phyloP scores from a whole-genome alignment of 2,888 invertebrate species.

The Nephrocerus scutellatus region DNA sequence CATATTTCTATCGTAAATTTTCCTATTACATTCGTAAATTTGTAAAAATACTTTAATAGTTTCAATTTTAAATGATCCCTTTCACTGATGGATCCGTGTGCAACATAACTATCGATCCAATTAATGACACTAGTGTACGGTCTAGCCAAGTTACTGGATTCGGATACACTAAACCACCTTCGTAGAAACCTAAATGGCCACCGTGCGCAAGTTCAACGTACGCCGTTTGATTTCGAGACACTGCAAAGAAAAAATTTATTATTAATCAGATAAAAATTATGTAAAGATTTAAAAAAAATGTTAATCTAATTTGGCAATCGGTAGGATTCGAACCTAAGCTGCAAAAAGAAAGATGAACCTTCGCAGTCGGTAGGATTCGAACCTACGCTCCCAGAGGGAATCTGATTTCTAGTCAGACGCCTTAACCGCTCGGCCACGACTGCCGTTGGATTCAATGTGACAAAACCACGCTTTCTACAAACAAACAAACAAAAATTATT shows the following conservation, averaged over 20 bases:
- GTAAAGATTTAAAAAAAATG: conserved; percentile 11
- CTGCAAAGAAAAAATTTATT: conserved; percentile 46
- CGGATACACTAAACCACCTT: conserved; percentile 80
- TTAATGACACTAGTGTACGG: conserved; percentile 73
- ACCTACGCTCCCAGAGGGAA: conserved; percentile 49
- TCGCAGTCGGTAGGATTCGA: conserved; percentile 48
- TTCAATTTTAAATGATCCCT: too few species aligned
- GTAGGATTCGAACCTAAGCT: too few species aligned
- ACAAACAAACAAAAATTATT: neutral
- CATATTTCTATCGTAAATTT: too few species aligned
- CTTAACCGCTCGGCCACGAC: conserved; percentile 49
- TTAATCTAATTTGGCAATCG: conserved; percentile 34
- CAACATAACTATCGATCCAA: conserved; percentile 60
- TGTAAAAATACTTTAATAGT: too few species aligned
- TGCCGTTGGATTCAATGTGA: conserved; percentile 23
- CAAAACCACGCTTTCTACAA: neutral
- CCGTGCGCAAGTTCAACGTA: conserved; percentile 83
- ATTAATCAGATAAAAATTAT: conserved; percentile 5
- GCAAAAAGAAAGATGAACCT: conserved; percentile 6
- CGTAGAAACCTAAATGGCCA: conserved; percentile 91
- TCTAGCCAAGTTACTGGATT: conserved; percentile 91
- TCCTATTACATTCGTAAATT: too few species aligned
- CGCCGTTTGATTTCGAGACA: conserved; percentile 58
- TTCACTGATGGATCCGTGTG: conserved; percentile 30
- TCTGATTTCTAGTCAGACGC: conserved; percentile 49